phyloP scores from a whole-genome alignment of 1,140 invertebrate genomes.

The Conus betulinus region DNA sequence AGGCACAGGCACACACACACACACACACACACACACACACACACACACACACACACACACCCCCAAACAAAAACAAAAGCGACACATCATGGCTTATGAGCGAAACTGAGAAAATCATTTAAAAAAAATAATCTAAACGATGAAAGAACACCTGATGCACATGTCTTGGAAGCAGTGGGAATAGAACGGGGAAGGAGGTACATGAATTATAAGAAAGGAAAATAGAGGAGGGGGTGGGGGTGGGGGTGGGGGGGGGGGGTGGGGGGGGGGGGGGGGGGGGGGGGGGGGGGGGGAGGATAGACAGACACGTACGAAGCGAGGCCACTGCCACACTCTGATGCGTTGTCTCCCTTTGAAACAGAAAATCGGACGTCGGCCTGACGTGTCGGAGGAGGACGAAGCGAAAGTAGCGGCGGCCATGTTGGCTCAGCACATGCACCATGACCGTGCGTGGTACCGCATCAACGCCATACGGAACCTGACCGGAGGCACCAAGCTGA shows the following conservation, averaged over 20 bases:
- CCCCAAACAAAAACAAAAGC: neutral
- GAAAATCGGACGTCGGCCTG: constrained; percentile 79
- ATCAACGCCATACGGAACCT: constrained; percentile 80
- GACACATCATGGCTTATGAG: no score
- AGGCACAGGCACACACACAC: neutral
- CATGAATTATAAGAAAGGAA: no score
- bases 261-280: no score
- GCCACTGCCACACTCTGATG: no score
- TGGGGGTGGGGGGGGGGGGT: no score
- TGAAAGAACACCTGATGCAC: no score
- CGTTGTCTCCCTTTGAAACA: constrained; percentile 32
- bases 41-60: constrained; percentile 25
- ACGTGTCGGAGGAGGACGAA: constrained; percentile 80
- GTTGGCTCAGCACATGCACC: constrained; percentile 78
- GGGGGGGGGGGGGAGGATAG: no score
- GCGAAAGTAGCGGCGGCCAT: constrained; percentile 80
- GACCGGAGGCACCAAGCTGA: constrained; percentile 76
- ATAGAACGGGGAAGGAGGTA: no score
- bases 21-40: constrained; percentile 19
- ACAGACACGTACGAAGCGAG: no score
- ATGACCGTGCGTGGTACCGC: constrained; percentile 80
- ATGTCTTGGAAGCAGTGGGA: no score
- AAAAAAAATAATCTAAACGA: neutral
- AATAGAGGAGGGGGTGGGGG: no score
- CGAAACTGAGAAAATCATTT: no score